A percentile compares a stretch with the other conserved stretches of the same genome.
Evolutionary conservation across 2,888 invertebrate species (phyloP).

Genomic region (Actias luna): DNA sequence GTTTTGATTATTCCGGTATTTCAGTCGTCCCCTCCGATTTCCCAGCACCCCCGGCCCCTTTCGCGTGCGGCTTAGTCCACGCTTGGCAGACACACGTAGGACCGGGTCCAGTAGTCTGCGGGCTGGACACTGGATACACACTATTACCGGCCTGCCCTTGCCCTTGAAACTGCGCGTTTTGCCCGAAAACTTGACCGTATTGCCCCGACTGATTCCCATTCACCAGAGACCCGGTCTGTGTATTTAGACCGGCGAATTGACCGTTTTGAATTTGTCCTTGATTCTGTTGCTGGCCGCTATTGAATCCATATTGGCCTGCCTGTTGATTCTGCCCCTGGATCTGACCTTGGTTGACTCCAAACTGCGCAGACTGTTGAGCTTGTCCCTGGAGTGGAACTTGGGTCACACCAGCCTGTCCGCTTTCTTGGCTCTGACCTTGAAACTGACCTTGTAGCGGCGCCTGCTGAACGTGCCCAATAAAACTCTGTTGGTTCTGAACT

Average conservation of each 20-base stretch:
- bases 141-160: constrained; percentile 13
- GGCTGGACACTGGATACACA: constrained; percentile 48
- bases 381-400: constrained; percentile 13
- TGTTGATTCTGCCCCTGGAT: constrained; percentile 31
- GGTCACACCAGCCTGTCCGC: neutral
- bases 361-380: constrained; percentile 30
- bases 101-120: constrained; percentile 46
- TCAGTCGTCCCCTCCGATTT: constrained; percentile 36
- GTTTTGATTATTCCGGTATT: constrained; percentile 15
- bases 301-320: constrained; percentile 4
- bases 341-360: constrained; percentile 31
- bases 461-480: neutral
- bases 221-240: neutral
- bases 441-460: constrained; percentile 4
- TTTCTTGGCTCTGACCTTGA: constrained; percentile 24
- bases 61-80: constrained; percentile 60
- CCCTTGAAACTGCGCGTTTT: constrained; percentile 7
- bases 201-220: constrained; percentile 7
- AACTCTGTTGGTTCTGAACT: constrained; percentile 16
- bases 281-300: too few relatives aligned
- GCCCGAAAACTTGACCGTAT: constrained; percentile 10
- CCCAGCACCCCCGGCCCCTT: constrained; percentile 29
- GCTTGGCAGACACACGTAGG: constrained; percentile 71
- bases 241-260: constrained; percentile 14
- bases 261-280: constrained; percentile 1